Conservation (phyloP, 2,113 vertebrate genomes). For the Empidonax traillii region DNA sequence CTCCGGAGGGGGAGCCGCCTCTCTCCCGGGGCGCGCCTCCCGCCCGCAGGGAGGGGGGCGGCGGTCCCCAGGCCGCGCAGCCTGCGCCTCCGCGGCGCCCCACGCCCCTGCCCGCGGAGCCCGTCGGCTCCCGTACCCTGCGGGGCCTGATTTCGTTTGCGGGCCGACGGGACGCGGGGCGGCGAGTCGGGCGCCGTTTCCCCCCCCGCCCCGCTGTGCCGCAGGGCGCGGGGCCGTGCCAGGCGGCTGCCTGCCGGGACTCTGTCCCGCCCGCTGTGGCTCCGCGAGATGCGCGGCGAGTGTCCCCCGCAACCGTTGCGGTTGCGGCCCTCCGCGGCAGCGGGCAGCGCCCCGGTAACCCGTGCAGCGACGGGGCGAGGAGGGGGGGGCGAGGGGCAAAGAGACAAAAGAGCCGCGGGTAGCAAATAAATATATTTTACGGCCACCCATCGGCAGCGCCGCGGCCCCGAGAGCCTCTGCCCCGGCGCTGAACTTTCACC, state of each 20-base stretch:
- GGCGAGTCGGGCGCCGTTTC: neutral
- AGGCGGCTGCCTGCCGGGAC: neutral
- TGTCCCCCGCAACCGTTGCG: neutral
- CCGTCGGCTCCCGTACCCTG: neutral
- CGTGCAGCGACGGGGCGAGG: neutral
- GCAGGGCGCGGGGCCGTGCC: neutral
- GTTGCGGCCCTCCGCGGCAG: neutral
- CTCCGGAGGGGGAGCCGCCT: neutral
- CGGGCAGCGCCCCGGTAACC: slow-evolving; percentile 26
- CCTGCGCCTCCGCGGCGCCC: neutral
- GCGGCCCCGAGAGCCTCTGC: slow-evolving; percentile 8
- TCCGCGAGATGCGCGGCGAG: neutral
- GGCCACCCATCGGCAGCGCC: slow-evolving; percentile 70
- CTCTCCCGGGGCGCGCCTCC: neutral
- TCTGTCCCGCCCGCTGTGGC: neutral
- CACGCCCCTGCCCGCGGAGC: neutral
- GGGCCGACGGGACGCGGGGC: neutral
- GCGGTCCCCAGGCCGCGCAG: neutral
- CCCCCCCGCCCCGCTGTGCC: neutral
- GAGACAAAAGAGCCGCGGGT: slow-evolving; percentile 44
- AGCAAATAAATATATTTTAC: slow-evolving; percentile 70
- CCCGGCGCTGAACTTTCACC: slow-evolving; percentile 79
- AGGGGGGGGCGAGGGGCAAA: neutral
- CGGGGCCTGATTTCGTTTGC: slow-evolving; percentile 31
- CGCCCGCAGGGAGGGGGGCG: no score